Evolutionary conservation across 2,113 vertebrate species (phyloP).

Genomic region (Oriolus oriolus): DNA sequence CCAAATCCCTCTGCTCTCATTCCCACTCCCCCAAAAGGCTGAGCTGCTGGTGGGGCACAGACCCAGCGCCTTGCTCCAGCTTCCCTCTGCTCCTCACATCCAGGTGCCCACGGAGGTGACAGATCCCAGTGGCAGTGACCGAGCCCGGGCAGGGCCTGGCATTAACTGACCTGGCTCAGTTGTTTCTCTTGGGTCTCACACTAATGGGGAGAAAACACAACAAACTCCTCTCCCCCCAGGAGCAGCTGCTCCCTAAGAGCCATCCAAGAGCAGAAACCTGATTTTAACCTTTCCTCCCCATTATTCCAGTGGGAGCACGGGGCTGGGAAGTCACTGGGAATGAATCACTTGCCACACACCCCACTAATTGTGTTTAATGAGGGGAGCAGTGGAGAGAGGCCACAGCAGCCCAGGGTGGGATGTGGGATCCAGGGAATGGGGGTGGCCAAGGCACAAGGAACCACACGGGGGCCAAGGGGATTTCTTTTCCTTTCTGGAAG

Average conservation of each 20-base stretch:
- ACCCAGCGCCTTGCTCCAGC: not conserved
- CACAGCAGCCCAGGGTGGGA: accelerated
- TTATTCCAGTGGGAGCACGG: not conserved
- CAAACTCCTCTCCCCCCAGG: accelerated
- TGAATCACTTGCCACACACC: not conserved
- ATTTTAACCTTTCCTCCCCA: not conserved
- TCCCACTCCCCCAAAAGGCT: not conserved
- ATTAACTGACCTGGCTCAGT: accelerated
- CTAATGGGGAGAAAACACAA: not conserved
- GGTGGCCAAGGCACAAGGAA: accelerated
- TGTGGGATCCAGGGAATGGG: not conserved
- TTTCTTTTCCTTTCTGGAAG: not conserved
- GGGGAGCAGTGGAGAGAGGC: not conserved
- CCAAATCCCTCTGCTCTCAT: not conserved
- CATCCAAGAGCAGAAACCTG: not conserved
- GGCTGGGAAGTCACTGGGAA: not conserved
- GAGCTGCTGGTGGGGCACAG: not conserved
- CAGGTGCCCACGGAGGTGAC: not conserved
- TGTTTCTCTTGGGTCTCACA: not conserved
- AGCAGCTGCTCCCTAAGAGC: not conserved
- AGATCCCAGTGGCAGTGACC: not conserved
- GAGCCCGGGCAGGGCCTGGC: not conserved
- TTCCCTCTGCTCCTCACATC: accelerated
- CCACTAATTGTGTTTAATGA: not conserved
- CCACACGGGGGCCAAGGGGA: accelerated